phyloP scores from a whole-genome alignment of 37 sponge, comb jelly and placozoan genomes.

The Chondrilla cf. caribensis region DNA sequence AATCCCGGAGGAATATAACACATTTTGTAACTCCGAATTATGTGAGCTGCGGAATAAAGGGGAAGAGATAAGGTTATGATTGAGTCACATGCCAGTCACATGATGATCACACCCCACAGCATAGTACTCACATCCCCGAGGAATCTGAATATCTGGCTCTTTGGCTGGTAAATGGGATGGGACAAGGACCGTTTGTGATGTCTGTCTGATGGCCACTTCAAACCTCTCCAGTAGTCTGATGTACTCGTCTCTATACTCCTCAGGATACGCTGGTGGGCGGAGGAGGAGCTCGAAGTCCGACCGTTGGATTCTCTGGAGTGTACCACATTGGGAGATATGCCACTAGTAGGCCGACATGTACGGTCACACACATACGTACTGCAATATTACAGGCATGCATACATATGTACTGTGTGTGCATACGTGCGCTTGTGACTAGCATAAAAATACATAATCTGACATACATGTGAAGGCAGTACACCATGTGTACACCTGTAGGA shows the following conservation, averaged over 20 bases:
- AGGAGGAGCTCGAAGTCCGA: conserved; percentile 25
- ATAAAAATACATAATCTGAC: no score
- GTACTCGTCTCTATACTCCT: conserved; percentile 55
- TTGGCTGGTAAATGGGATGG: conserved; percentile 71
- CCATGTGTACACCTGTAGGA: no score
- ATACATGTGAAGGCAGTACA: no score
- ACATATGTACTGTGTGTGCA: no score
- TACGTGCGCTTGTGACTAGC: no score
- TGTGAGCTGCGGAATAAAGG: conserved; percentile 17
- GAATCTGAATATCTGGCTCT: conserved; percentile 15
- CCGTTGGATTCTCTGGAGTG: conserved; percentile 20
- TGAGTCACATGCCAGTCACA: neutral
- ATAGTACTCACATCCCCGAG: neutral
- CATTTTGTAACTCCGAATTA: conserved; percentile 65
- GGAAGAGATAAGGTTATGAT: neutral
- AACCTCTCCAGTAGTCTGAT: conserved; percentile 65
- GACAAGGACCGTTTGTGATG: conserved; percentile 51
- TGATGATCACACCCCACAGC: no score
- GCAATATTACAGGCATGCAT: no score
- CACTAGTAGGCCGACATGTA: no score
- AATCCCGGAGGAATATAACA: conserved; percentile 87
- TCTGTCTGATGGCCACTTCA: conserved; percentile 66
- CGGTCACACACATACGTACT: no score
- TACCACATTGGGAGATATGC: no score
- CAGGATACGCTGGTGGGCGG: conserved; percentile 53